Evolutionary conservation across 92 coral and sea anemone species (phyloP), one percentile per base, ranked within the genome.

Genomic region (Epizoanthus scotinus): DNA sequence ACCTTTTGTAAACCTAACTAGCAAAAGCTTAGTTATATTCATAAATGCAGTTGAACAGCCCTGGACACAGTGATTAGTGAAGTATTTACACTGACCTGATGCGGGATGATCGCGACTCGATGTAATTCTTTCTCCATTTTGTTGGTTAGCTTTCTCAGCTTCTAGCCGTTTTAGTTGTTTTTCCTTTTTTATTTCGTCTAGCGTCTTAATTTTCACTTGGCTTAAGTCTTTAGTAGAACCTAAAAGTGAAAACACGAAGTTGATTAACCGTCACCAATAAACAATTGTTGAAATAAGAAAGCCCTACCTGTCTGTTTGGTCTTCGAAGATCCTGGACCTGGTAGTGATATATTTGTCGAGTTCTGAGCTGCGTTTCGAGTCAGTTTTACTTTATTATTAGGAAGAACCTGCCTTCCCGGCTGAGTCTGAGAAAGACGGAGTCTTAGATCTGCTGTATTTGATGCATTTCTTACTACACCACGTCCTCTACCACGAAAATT

Each of bases 101-200:
- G 20, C 7, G 4, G 14, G 18, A 40, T 4, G 24, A 18, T 20
- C 59, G 55, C 18, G 49, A 27, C 5, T 28, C 5, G 19, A 6
- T 44, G 36, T 22, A 49, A 9, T 13, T 28, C 40, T 24, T 56
- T 73, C 79, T 27, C 69, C 81, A 67, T 75, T 40, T 25, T 24
- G 81, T 22, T 58, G 81, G 2, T 38, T 24, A 21, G 50, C 67
- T 5, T 12, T 55, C 53, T 75, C 25, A 18, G 15, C 36, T 21
- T 66, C 67, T 15, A 34, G 67, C 22, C 31, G 21, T 19, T 63
- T 59, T 38, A 36, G 69, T 20, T 58, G 67, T 56, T 88, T 88
- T 34, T 90, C 97, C 17, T 86, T 81, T 63, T 54, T 90, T 12
- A 93, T 90, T 77, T 93, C 94, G n/a, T 90, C 94, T 49, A 92